phyloP scores from a whole-genome alignment of 2,113 vertebrate species.

The Xenopus borealis region DNA sequence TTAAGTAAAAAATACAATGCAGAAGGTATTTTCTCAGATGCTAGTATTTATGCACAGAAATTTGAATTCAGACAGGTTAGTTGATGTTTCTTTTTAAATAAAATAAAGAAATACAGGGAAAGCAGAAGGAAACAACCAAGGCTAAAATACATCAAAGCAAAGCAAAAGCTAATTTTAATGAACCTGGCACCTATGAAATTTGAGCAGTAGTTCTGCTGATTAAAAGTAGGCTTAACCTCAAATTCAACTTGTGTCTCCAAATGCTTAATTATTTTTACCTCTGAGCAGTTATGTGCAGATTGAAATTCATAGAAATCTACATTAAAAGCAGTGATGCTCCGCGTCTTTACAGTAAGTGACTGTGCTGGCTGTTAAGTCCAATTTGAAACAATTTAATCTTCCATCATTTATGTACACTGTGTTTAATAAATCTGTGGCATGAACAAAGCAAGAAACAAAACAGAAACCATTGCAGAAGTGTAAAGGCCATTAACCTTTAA shows the following conservation, averaged over 20 bases:
- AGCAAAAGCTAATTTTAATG: not conserved
- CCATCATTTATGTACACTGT: constrained; percentile 54
- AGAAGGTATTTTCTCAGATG: too few species aligned
- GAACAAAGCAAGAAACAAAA: constrained; percentile 70
- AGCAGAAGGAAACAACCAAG: too few species aligned
- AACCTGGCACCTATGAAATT: constrained; percentile 8
- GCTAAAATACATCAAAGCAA: too few species aligned
- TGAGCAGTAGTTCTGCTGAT: constrained; percentile 8
- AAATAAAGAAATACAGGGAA: too few species aligned
- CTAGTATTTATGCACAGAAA: too few species aligned
- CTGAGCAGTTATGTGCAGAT: not conserved
- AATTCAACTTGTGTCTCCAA: constrained; percentile 12
- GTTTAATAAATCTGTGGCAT: constrained; percentile 66
- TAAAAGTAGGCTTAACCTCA: constrained; percentile 12
- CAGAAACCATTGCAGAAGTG: constrained; percentile 75
- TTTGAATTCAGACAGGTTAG: too few species aligned
- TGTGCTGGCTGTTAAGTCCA: constrained; percentile 8
- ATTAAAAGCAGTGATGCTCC: constrained; percentile 9
- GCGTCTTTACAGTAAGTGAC: not conserved
- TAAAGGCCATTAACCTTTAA: constrained; percentile 87
- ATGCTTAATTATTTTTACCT: constrained; percentile 5
- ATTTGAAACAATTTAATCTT: constrained; percentile 27
- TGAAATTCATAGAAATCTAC: constrained; percentile 13
- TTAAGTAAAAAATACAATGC: too few species aligned
- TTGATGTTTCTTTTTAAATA: too few species aligned